Conservation (phyloP, 1,140 invertebrate genomes). For the Cephus cinctus region DNA sequence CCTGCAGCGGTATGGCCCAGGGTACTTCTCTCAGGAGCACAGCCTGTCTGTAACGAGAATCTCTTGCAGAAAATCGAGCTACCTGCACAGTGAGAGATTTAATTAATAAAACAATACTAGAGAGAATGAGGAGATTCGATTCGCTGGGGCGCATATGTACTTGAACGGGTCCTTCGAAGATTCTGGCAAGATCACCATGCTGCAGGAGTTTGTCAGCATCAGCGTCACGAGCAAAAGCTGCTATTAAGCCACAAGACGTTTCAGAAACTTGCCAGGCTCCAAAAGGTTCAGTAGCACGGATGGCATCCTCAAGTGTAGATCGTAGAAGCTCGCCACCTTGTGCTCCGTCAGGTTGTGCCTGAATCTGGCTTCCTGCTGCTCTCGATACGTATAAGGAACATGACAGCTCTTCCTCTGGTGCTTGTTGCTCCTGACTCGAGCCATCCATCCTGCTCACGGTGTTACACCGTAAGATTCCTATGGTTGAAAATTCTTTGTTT, state of each 20-base stretch:
- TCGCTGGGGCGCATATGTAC: slow-evolving; percentile 21
- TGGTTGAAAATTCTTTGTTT: neutral
- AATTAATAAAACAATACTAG: slow-evolving; percentile 2
- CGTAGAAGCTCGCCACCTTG: slow-evolving; percentile 29
- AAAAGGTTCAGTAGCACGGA: slow-evolving; percentile 33
- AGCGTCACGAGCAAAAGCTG: slow-evolving; percentile 41
- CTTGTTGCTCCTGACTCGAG: slow-evolving; percentile 4
- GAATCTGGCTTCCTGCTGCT: slow-evolving; percentile 12
- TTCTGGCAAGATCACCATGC: slow-evolving; percentile 37
- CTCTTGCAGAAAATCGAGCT: slow-evolving; percentile 51
- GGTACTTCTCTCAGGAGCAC: slow-evolving; percentile 53
- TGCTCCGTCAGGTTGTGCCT: too few species aligned
- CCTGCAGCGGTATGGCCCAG: slow-evolving; percentile 53
- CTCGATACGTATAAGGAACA: slow-evolving; percentile 50
- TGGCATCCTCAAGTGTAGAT: slow-evolving; percentile 42
- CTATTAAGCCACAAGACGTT: slow-evolving; percentile 50
- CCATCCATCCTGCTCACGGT: slow-evolving; percentile 21
- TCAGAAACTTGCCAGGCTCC: slow-evolving; percentile 46
- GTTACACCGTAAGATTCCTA: slow-evolving; percentile 1
- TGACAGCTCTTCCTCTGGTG: slow-evolving; percentile 27
- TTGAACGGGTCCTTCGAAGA: slow-evolving; percentile 50
- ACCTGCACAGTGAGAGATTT: slow-evolving; percentile 30
- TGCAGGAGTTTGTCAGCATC: slow-evolving; percentile 50
- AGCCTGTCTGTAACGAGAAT: slow-evolving; percentile 47
- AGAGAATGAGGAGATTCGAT: neutral